Conservation (phyloP, 1,140 invertebrate genomes). For the Macrostomum lignano region DNA sequence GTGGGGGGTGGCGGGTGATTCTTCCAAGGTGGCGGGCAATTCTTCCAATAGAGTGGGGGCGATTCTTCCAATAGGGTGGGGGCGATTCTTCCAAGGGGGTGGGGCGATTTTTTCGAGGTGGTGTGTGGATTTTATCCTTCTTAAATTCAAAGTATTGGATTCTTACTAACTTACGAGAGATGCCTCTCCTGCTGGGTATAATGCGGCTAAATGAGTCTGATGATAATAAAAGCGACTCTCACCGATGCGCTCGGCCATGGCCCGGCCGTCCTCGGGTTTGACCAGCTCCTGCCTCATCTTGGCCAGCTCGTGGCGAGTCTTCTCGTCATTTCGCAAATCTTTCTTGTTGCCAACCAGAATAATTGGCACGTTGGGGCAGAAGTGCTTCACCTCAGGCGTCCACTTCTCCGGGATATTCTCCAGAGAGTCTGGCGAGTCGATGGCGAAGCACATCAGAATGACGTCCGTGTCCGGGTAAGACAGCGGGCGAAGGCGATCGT, state of each 20-base stretch:
- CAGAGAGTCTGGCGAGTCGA: constrained; percentile 16
- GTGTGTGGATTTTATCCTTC: no score
- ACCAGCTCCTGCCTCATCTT: constrained; percentile 99
- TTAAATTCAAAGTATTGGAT: no score
- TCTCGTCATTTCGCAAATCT: constrained; percentile 63
- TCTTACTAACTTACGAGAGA: no score
- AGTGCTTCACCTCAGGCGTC: constrained; percentile 28
- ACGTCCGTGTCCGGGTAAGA: constrained; percentile 76
- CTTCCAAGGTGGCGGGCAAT: no score
- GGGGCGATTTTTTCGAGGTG: no score
- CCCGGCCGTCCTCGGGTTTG: constrained; percentile 69
- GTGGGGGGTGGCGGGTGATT: no score
- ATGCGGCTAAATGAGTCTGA: no score
- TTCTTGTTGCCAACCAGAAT: constrained; percentile 29
- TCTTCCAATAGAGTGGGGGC: no score
- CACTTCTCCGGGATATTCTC: constrained; percentile 25
- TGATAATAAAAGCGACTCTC: no score
- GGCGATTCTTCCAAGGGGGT: no score
- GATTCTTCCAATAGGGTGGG: no score
- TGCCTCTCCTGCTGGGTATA: no score
- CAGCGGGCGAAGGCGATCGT: constrained; percentile 62
- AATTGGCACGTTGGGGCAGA: constrained; percentile 26
- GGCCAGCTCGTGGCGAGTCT: constrained; percentile 69
- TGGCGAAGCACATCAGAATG: constrained; percentile 8
- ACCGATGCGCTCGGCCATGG: constrained; percentile 98